Conservation (phyloP, 2,888 invertebrate species). For the Sinohyriopsis cumingii region DNA sequence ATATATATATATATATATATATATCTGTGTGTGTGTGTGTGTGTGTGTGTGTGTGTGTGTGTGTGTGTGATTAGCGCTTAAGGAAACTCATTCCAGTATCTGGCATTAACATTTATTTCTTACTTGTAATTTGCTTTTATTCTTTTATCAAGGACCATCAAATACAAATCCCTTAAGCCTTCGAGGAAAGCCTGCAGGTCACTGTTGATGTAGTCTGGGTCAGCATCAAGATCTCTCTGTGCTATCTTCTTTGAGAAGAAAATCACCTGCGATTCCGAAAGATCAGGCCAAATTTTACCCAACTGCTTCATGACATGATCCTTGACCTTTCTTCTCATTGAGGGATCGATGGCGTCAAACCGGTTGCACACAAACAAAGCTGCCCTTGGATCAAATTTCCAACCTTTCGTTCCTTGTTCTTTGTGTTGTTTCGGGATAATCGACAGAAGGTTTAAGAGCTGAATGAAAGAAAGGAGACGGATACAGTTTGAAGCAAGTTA, state of each 20-base stretch:
- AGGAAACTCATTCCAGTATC: no score
- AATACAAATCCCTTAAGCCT: constrained; percentile 47
- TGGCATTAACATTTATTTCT: constrained; percentile 10
- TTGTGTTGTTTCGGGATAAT: constrained; percentile 47
- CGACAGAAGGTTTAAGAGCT: constrained; percentile 50
- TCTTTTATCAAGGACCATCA: constrained; percentile 41
- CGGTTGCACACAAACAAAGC: constrained; percentile 64
- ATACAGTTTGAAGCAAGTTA: neutral
- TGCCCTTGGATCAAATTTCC: constrained; percentile 53
- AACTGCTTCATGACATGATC: constrained; percentile 40
- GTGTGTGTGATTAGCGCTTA: no score
- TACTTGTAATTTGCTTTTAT: constrained; percentile 58
- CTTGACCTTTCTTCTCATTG: constrained; percentile 41
- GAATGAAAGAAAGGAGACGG: constrained; percentile 4
- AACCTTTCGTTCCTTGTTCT: constrained; percentile 15
- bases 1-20: no score
- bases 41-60: no score
- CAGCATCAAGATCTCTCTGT: constrained; percentile 32
- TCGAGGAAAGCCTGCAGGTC: constrained; percentile 45
- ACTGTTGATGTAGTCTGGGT: constrained; percentile 55
- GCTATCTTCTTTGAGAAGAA: constrained; percentile 51
- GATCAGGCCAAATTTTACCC: constrained; percentile 55
- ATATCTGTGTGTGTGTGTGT: no score
- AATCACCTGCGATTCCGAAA: constrained; percentile 42
- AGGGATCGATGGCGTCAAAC: constrained; percentile 56